Conservation (phyloP, 2,888 invertebrate species). For the Helobdella robusta region DNA sequence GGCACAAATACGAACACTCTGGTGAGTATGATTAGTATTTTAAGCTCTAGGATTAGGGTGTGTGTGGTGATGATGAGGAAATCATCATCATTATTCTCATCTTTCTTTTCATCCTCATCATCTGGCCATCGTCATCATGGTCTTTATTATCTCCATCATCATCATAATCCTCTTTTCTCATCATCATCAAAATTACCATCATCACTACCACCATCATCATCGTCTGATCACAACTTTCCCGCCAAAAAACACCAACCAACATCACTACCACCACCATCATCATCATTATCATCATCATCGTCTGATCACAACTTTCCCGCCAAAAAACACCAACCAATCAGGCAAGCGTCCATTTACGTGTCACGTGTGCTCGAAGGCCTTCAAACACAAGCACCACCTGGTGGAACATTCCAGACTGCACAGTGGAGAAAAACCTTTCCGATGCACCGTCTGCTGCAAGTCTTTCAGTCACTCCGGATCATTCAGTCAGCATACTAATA, state of each 20-base stretch:
- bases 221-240: no score
- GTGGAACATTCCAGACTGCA: conserved; percentile 97
- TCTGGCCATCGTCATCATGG: no score
- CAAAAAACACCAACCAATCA: no score
- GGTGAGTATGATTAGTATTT: conserved; percentile 39
- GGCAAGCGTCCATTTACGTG: conserved; percentile 98
- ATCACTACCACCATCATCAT: no score
- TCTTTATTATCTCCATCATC: no score
- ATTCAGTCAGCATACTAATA: conserved; percentile 99
- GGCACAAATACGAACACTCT: conserved; percentile 26
- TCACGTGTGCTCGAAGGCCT: conserved; percentile 90
- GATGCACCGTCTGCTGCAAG: conserved; percentile 96
- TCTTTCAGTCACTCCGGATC: conserved; percentile 92
- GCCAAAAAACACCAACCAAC: no score
- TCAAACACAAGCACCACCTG: conserved; percentile 98
- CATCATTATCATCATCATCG: no score
- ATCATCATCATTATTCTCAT: not conserved
- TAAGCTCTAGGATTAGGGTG: not conserved
- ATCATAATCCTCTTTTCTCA: no score
- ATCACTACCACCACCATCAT: no score
- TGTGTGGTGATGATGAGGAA: no score
- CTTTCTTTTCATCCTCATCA: not conserved
- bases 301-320: no score
- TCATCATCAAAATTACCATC: no score
- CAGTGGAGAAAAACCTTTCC: conserved; percentile 73